Base-by-base conservation (phyloP, 2,888 invertebrate species). In the Pachydiplax longipennis region DNA sequence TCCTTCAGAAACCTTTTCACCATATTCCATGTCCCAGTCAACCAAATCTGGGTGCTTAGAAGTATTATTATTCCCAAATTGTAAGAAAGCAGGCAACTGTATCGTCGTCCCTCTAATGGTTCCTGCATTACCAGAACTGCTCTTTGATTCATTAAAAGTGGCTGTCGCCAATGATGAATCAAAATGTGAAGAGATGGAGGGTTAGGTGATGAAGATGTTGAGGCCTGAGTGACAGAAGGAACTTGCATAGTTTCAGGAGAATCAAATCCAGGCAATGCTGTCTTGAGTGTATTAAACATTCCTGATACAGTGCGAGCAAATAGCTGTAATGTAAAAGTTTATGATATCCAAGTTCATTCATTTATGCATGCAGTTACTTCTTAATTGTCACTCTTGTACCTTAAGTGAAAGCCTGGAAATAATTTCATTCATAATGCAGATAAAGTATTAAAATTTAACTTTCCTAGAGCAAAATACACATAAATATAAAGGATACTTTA, bases 301-400 rank as follows among this genome's bases (percentile, higher is more conserved):
- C 97, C 97, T 0, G 97, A 97, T 92, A 97, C 97, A 0, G 97
- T 97, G 93, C 96, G 96, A 0, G 96, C 96, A 93, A 97, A 95
- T 93, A 97, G 94, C 94, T 97, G 83, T 18, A 58, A 61, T 40
- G 12, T 15, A 80, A 35, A 73, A 90, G 12, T 35, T 37, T 1
- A 53, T 0, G 6, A 8, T 10, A 53, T 2, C 18, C 18, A 53
- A 5, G 18, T 12, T 13, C 6, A 2, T 40, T 40, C 2, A 40
- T n/a, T 40, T 40, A n/a, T n/a, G n/a, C n/a, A n/a, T n/a, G n/a
- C n/a, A n/a, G n/a, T n/a, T n/a, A n/a, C n/a, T n/a, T n/a, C n/a
- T n/a, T n/a, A n/a, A n/a, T n/a, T n/a, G n/a, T n/a, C n/a, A n/a
- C n/a, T n/a, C n/a, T n/a, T n/a, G n/a, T n/a, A n/a, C n/a, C n/a